A percentile compares a stretch with the other conserved stretches of the same genome.
Conservation (phyloP, 2,113 vertebrate species). For the Cavia porcellus region DNA sequence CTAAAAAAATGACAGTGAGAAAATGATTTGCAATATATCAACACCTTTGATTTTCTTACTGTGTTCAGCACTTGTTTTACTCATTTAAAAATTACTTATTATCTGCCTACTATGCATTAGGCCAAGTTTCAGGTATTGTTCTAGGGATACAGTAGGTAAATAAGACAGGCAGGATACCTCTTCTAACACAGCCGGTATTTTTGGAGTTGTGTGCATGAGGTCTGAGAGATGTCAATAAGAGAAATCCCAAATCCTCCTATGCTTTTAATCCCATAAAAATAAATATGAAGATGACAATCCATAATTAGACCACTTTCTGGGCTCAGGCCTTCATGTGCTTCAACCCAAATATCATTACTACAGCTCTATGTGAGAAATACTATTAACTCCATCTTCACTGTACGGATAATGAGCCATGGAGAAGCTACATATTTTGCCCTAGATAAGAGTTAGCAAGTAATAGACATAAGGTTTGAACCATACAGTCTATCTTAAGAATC, state of each 20-base stretch:
- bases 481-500: not conserved
- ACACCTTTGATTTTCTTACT: not conserved
- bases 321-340: not conserved
- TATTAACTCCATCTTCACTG: not conserved
- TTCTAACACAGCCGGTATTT: not conserved
- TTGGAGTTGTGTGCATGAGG: not conserved
- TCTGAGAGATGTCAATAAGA: not conserved
- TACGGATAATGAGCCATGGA: not conserved
- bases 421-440: not conserved
- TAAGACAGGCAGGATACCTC: not conserved
- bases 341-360: not conserved
- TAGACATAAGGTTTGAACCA: not conserved
- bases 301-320: not conserved
- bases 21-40: not conserved
- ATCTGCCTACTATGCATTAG: not conserved
- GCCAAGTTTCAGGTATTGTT: not conserved
- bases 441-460: not conserved
- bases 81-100: not conserved
- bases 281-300: not conserved
- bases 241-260: not conserved
- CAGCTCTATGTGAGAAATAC: not conserved
- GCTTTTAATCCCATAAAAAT: not conserved
- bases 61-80: not conserved
- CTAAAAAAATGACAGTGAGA: not conserved
- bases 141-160: not conserved